Base-by-base conservation (phyloP, 2,888 invertebrate species). In the Amphipyra tragopoginis region DNA sequence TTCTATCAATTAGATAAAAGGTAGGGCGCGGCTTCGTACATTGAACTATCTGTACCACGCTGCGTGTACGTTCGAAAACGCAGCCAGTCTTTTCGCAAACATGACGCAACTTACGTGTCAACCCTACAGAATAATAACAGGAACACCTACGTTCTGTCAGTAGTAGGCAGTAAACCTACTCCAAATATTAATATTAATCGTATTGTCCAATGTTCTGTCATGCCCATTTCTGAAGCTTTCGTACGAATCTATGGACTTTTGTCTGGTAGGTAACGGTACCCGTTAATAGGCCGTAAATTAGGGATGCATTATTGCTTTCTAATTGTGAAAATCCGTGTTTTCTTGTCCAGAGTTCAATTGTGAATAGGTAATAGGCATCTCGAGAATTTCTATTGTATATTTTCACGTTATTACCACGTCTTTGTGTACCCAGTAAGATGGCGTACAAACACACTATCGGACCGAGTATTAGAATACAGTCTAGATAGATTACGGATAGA, bases 81-180 rank as follows among this genome's bases (percentile, higher is more conserved):
- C n/a, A 13, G 13, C 5, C 14, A 13, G 7, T 39, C n/a, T 4
- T 40, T 11, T 42, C 42, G 13, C 13, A 29, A 29, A 1, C 5
- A 4, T 15, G 42, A 15, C 42, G 14, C 14, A 42, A 42, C 6
- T 21, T 11, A 6, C 8, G 45, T 55, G 47, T 0, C 65, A 75
- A 39, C 77, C 78, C 73, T 77, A 50, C 0, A 7, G 14, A 63
- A 47, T 50, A 51, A 44, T 52, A 67, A 64, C 72, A 53, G 42
- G 3, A 57, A 65, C 75, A 63, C 75, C 67, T 75, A 77, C 79
- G 57, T 55, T 38, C 67, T 64, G 56, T 52, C 58, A 59, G 48
- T 21, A 59, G 62, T 58, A 66, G 65, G 62, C 64, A 70, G 66
- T 61, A 73, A 71, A 65, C 63, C 67, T 60, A 65, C 65, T 66